phyloP scores from a whole-genome alignment of 2,797 vertebrate genomes.

The Antennarius maculatus region DNA sequence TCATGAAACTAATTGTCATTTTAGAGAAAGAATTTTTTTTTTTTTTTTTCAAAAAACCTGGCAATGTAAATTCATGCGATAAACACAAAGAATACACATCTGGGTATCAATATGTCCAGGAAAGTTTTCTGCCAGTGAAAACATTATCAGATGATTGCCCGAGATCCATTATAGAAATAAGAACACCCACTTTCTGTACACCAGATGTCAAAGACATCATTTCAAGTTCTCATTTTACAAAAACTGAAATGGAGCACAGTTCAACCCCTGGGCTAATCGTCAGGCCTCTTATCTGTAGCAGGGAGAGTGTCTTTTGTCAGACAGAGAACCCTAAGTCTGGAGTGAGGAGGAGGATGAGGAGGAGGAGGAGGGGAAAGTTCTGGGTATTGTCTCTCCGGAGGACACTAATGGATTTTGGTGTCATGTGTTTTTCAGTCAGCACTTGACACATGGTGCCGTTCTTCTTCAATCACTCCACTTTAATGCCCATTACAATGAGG shows the following conservation, averaged over 20 bases:
- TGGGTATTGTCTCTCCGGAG: slow-evolving; percentile 88
- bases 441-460: slow-evolving; percentile 86
- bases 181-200: slow-evolving; percentile 75
- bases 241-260: slow-evolving; percentile 77
- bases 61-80: slow-evolving; percentile 30
- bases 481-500: slow-evolving; percentile 87
- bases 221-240: slow-evolving; percentile 72
- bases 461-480: slow-evolving; percentile 88
- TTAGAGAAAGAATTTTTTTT: no score
- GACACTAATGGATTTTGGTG: slow-evolving; percentile 92
- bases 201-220: slow-evolving; percentile 77
- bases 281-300: slow-evolving; percentile 85
- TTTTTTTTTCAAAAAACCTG: neutral
- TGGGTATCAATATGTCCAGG: slow-evolving; percentile 46
- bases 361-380: slow-evolving; percentile 78
- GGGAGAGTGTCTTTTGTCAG: slow-evolving; percentile 84
- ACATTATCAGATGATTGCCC: slow-evolving; percentile 67
- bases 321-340: slow-evolving; percentile 66
- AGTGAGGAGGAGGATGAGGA: slow-evolving; percentile 43
- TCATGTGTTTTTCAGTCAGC: slow-evolving; percentile 88
- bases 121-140: slow-evolving; percentile 42
- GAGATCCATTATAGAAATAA: slow-evolving; percentile 61
- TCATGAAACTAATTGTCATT: neutral
- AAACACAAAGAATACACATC: slow-evolving; percentile 44
- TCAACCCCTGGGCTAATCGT: slow-evolving; percentile 87